phyloP scores from a whole-genome alignment of 2,888 invertebrate species.

The Gnatocerus cornutus region DNA sequence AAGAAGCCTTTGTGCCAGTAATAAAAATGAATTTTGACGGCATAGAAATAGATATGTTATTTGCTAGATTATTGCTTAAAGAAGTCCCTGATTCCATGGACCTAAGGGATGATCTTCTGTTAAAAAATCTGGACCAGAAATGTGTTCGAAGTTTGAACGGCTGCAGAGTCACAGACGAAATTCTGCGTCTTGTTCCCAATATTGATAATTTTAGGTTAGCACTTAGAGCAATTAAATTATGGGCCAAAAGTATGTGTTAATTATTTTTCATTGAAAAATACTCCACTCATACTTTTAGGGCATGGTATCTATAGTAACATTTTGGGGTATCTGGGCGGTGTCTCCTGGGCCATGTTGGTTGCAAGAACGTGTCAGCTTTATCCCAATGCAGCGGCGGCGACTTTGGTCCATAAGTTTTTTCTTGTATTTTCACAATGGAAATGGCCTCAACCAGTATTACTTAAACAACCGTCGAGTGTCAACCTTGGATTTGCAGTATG shows the following conservation, averaged over 20 bases:
- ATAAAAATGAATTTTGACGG: slow-evolving; percentile 99
- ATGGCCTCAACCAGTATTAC: slow-evolving; percentile 98
- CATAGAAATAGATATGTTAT: slow-evolving; percentile 98
- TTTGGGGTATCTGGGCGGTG: slow-evolving; percentile 97
- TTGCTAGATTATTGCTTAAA: slow-evolving; percentile 95
- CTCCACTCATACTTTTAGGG: slow-evolving; percentile 72
- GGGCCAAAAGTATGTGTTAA: slow-evolving; percentile 90
- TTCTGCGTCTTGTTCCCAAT: slow-evolving; percentile 94
- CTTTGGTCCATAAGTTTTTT: slow-evolving; percentile 98
- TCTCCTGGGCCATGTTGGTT: slow-evolving; percentile 99
- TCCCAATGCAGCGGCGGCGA: slow-evolving; percentile 96
- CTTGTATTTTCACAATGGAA: slow-evolving; percentile 98
- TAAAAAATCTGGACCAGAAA: slow-evolving; percentile 96
- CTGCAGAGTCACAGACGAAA: slow-evolving; percentile 98
- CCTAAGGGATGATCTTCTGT: slow-evolving; percentile 89
- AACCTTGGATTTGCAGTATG: slow-evolving; percentile 95
- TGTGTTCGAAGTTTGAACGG: slow-evolving; percentile 98
- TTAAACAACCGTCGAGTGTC: slow-evolving; percentile 92
- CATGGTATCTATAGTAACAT: slow-evolving; percentile 99
- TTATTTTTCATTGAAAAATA: neutral
- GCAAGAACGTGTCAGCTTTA: slow-evolving; percentile 98
- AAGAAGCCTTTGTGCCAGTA: slow-evolving; percentile 99
- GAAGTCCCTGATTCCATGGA: slow-evolving; percentile 94
- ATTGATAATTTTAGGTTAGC: slow-evolving; percentile 95
- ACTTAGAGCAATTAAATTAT: slow-evolving; percentile 94